Evolutionary conservation across 2,888 invertebrate genomes (phyloP).

Genomic region (Erebia aethiops): DNA sequence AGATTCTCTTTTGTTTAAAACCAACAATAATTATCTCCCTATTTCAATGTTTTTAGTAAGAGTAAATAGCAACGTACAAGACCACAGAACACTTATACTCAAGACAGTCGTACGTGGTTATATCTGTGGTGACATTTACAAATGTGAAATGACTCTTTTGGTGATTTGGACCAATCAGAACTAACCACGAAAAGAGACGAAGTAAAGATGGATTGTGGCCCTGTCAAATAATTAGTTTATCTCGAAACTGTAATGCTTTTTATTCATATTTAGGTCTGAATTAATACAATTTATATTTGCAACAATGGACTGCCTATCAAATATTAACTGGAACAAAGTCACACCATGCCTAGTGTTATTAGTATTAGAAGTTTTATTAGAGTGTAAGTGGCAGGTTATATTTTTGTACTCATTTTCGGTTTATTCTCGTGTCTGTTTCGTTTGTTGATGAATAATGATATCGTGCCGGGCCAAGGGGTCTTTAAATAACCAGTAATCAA

Average conservation of each 20-base stretch:
- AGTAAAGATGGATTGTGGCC: slow-evolving; percentile 75
- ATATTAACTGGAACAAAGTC: slow-evolving; percentile 84
- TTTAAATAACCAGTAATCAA: slow-evolving; percentile 5
- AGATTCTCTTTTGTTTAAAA: too few species aligned
- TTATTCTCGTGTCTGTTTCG: slow-evolving; percentile 26
- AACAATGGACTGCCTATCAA: slow-evolving; percentile 81
- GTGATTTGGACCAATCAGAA: slow-evolving; percentile 82
- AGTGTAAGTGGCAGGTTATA: slow-evolving; percentile 79
- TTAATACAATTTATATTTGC: slow-evolving; percentile 52
- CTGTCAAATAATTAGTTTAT: slow-evolving; percentile 63
- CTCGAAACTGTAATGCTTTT: slow-evolving; percentile 45
- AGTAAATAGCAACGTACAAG: too few species aligned
- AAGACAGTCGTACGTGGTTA: not conserved
- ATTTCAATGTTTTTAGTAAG: too few species aligned
- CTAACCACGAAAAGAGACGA: slow-evolving; percentile 72
- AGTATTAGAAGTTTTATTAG: slow-evolving; percentile 86
- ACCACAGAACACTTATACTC: not conserved
- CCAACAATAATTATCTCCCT: too few species aligned
- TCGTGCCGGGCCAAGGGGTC: not conserved
- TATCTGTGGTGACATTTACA: slow-evolving; percentile 31
- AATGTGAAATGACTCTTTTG: slow-evolving; percentile 33
- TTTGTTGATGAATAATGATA: slow-evolving; percentile 3
- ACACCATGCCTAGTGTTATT: slow-evolving; percentile 86
- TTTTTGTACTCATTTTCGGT: slow-evolving; percentile 41
- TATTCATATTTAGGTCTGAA: slow-evolving; percentile 57